Conservation (phyloP, 2,113 vertebrate species). For the Chionis minor region DNA sequence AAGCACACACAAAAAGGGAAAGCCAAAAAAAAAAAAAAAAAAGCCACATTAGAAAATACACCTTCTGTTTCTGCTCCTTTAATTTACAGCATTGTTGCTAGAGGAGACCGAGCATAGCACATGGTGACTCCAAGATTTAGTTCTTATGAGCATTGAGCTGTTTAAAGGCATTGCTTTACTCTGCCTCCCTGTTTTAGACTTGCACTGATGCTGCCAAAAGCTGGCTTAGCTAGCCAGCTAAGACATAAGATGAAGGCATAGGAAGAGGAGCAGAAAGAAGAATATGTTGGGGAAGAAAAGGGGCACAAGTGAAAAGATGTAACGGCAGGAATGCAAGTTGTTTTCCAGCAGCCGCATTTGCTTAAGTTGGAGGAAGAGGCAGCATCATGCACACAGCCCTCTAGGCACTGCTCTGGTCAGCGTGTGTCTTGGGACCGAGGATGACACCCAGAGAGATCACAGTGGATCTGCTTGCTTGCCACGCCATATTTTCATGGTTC, state of each 20-base stretch:
- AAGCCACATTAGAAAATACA: neutral
- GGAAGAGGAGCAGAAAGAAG: neutral
- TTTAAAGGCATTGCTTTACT: neutral
- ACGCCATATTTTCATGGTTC: neutral
- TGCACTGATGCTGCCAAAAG: neutral
- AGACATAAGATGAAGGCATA: neutral
- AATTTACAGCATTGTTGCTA: neutral
- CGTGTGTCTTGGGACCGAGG: neutral
- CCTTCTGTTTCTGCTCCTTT: neutral
- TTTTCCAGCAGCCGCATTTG: neutral
- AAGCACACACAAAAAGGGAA: neutral
- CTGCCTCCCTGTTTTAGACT: neutral
- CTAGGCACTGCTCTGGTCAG: neutral
- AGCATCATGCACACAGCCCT: neutral
- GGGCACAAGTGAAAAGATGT: neutral
- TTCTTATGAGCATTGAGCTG: neutral
- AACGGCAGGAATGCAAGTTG: fast-evolving
- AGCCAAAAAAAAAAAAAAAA: neutral
- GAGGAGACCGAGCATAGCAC: neutral
- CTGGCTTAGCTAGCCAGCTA: neutral
- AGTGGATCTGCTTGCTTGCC: neutral
- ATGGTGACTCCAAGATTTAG: neutral
- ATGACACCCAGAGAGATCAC: neutral
- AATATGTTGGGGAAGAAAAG: neutral
- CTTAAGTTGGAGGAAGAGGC: neutral